phyloP scores from a whole-genome alignment of 1,140 invertebrate species.

The Oryctes rhinoceros region DNA sequence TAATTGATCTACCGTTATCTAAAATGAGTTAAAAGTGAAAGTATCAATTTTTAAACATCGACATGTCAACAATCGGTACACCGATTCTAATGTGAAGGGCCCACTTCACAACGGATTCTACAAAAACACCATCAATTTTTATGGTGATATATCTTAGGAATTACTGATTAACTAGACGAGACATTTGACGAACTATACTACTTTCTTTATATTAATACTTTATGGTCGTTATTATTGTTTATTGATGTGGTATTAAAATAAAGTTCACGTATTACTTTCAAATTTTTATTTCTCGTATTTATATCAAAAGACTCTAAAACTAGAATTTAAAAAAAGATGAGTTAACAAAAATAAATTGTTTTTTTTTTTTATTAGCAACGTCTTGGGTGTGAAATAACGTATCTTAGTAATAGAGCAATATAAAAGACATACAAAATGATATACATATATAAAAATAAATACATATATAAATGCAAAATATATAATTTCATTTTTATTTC shows the following conservation, averaged over 20 bases:
- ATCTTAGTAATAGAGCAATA: not conserved
- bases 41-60: too few relatives aligned
- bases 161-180: too few relatives aligned
- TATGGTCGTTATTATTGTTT: too few relatives aligned
- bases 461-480: not conserved
- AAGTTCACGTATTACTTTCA: not conserved
- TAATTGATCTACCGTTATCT: too few relatives aligned
- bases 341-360: slow-evolving; percentile 32
- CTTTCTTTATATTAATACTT: too few relatives aligned
- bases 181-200: too few relatives aligned
- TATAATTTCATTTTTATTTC: not conserved
- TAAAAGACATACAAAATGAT: slow-evolving; percentile 9
- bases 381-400: not conserved
- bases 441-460: slow-evolving; percentile 37
- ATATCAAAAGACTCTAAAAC: slow-evolving; percentile 14
- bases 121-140: too few relatives aligned
- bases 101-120: too few relatives aligned
- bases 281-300: not conserved
- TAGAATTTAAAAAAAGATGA: not conserved
- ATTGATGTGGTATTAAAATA: not conserved
- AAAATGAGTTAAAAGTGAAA: too few relatives aligned
- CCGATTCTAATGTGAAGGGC: too few relatives aligned
- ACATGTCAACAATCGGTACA: too few relatives aligned
- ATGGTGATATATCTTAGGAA: too few relatives aligned
- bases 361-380: not conserved